These are phyloP conservation scores for Melanostoma scalare DNA, from an alignment of 2,888 invertebrate species.

Conservation along the genomic window DNA sequence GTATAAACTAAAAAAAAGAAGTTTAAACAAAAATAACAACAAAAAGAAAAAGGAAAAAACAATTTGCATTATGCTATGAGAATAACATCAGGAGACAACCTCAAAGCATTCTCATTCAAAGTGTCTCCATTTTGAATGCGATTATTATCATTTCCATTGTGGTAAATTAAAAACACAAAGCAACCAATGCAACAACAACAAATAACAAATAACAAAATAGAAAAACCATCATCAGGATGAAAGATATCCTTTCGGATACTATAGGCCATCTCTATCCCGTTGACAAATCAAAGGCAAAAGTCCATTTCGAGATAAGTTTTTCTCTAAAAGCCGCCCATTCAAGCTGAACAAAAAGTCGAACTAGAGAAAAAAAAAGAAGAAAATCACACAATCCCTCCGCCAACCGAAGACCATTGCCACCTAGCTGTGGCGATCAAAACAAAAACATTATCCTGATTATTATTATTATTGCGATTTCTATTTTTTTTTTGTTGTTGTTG, in stretches of 20 bases:
- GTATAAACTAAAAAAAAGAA: constrained; percentile 24
- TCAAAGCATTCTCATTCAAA: constrained; percentile 70
- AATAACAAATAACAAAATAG: constrained; percentile 6
- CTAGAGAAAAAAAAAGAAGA: constrained; percentile 22
- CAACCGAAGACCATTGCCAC: constrained; percentile 13
- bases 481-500: constrained; percentile 35
- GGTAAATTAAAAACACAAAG: constrained; percentile 71
- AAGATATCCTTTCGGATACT: constrained; percentile 43
- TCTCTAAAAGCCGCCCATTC: constrained; percentile 67
- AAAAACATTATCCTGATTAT: constrained; percentile 73
- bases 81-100: constrained; percentile 60
- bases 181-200: constrained; percentile 33
- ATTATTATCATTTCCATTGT: constrained; percentile 71
- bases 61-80: constrained; percentile 67
- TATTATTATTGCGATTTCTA: constrained; percentile 68
- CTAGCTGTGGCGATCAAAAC: constrained; percentile 67
- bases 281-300: constrained; percentile 73
- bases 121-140: constrained; percentile 71
- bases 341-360: constrained; percentile 69
- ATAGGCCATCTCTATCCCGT: constrained; percentile 58
- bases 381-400: constrained; percentile 7
- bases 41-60: constrained; percentile 26
- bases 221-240: constrained; percentile 48
- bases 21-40: constrained; percentile 10
- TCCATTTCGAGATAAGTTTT: constrained; percentile 72